Conservation (phyloP, 2,888 invertebrate genomes). For the Mesochorus sp. region DNA sequence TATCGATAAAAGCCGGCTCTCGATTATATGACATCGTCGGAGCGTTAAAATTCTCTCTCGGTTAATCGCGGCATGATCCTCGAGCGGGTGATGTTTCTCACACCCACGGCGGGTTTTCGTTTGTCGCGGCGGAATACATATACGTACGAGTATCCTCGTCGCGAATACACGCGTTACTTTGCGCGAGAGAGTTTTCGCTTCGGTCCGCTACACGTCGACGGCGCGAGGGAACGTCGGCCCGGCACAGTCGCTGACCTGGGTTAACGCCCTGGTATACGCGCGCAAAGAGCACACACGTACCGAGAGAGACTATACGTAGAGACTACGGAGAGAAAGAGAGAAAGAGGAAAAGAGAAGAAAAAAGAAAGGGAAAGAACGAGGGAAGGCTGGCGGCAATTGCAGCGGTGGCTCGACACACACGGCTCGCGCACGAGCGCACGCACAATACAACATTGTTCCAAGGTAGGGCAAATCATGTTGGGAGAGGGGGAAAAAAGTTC, state of each 20-base stretch:
- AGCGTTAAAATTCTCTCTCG: no score
- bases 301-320: conserved; percentile 31
- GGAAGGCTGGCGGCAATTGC: conserved; percentile 15
- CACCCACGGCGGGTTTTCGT: conserved; percentile 14
- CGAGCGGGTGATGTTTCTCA: conserved; percentile 8
- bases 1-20: no score
- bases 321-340: neutral
- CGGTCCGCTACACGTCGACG: conserved; percentile 55
- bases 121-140: conserved; percentile 5
- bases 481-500: conserved; percentile 40
- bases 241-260: conserved; percentile 76
- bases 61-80: no score
- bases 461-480: conserved; percentile 46
- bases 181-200: conserved; percentile 38
- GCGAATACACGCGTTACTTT: conserved; percentile 25
- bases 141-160: conserved; percentile 1
- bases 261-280: conserved; percentile 72
- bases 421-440: conserved; percentile 51
- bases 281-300: conserved; percentile 37
- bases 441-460: conserved; percentile 75
- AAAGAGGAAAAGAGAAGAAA: neutral
- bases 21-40: no score
- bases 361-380: conserved; percentile 8
- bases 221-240: conserved; percentile 47
- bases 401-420: conserved; percentile 39